These are phyloP conservation scores for Apodemus sylvaticus DNA, from an alignment of 2,113 vertebrate genomes.

Conservation along the genomic window DNA sequence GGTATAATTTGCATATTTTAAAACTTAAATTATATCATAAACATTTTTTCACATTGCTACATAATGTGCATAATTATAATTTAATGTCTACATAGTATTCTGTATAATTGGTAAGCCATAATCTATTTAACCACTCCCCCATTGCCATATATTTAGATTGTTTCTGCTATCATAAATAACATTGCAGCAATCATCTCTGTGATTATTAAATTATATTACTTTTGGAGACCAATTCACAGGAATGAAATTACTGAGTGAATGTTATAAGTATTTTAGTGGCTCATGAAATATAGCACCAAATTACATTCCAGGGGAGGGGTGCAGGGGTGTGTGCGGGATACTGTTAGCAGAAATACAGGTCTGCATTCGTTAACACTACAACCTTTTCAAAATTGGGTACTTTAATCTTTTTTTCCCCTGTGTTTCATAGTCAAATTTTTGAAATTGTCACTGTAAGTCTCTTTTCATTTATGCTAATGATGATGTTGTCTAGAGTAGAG, in stretches of 20 bases:
- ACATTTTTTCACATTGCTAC: constrained; percentile 54
- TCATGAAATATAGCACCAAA: constrained; percentile 54
- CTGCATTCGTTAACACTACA: not conserved
- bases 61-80: constrained; percentile 54
- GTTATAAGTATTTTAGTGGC: constrained; percentile 56
- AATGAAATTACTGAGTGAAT: constrained; percentile 58
- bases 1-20: constrained; percentile 51
- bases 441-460: not conserved
- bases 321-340: too few relatives aligned
- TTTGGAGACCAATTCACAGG: constrained; percentile 35
- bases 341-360: constrained; percentile 25
- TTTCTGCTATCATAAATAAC: constrained; percentile 34
- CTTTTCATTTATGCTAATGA: not conserved
- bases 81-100: constrained; percentile 59
- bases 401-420: constrained; percentile 19
- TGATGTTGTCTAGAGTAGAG: not conserved
- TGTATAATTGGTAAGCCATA: constrained; percentile 11
- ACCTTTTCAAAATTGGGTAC: constrained; percentile 25
- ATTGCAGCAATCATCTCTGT: not conserved
- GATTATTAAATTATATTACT: constrained; percentile 67
- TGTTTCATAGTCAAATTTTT: constrained; percentile 42
- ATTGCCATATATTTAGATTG: constrained; percentile 6
- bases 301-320: not conserved
- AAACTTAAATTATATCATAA: constrained; percentile 48
- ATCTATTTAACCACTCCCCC: constrained; percentile 51